A percentile compares a stretch with the other conserved stretches of the same genome.
Conservation (phyloP, 2,113 vertebrate genomes). For the Podarcis muralis region DNA sequence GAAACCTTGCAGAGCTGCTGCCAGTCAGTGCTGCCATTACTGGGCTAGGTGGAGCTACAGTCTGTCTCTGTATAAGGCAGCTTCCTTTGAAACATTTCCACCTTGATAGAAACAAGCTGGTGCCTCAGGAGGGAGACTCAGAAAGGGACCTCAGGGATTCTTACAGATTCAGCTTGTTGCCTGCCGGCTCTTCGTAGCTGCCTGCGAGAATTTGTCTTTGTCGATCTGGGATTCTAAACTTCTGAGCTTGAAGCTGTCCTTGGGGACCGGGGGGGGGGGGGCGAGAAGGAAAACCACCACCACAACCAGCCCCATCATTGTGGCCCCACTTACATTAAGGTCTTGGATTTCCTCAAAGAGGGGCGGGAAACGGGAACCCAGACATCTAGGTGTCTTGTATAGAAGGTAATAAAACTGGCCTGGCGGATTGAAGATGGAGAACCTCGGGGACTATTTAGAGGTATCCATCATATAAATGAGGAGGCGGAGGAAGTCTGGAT, state of each 20-base stretch:
- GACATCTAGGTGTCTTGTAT: constrained; percentile 58
- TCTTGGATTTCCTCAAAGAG: constrained; percentile 61
- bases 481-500: constrained; percentile 63
- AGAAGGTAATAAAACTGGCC: constrained; percentile 59
- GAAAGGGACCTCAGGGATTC: not conserved
- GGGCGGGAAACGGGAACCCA: constrained; percentile 32
- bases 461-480: constrained; percentile 62
- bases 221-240: not conserved
- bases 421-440: constrained; percentile 51
- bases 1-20: too few relatives aligned
- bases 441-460: constrained; percentile 53
- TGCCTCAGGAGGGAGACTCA: not conserved
- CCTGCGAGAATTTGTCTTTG: not conserved
- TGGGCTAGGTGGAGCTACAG: too few relatives aligned
- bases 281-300: not conserved
- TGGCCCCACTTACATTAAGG: constrained; percentile 24
- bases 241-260: constrained; percentile 7
- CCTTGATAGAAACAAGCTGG: not conserved
- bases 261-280: not conserved
- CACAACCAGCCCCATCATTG: not conserved
- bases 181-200: not conserved
- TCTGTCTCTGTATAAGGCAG: too few relatives aligned
- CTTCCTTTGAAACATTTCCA: too few relatives aligned
- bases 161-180: not conserved
- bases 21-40: too few relatives aligned